A percentile compares a stretch with the other conserved stretches of the same genome.
Conservation (phyloP, 1,140 invertebrate species). For the Drosophila ohnishii region DNA sequence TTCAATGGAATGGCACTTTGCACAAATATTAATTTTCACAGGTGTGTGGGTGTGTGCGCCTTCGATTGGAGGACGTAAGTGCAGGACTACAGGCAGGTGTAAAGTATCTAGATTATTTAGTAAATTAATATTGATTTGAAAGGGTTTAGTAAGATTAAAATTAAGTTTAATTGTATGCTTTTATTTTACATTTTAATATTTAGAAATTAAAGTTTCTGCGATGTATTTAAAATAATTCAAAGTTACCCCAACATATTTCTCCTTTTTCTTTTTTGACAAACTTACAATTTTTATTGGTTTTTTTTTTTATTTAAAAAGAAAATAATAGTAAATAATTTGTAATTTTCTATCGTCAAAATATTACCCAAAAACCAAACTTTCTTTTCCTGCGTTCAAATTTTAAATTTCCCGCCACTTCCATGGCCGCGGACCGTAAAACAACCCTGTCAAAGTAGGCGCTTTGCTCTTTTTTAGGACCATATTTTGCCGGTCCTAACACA, state of each 20-base stretch:
- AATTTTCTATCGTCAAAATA: no score
- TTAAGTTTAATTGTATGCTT: no score
- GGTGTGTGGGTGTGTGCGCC: neutral
- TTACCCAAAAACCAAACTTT: accelerated
- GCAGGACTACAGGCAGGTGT: neutral
- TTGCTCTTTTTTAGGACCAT: neutral
- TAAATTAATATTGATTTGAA: neutral
- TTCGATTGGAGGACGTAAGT: slow-evolving; percentile 2
- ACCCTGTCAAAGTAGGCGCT: slow-evolving; percentile 3
- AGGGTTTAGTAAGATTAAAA: neutral
- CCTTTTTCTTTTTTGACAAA: no score
- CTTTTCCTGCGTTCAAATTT: neutral
- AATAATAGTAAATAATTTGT: no score
- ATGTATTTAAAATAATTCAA: neutral
- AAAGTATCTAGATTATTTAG: neutral
- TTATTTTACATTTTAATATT: no score
- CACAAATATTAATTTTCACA: slow-evolving; percentile 14
- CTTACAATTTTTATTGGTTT: no score
- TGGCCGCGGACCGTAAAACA: neutral
- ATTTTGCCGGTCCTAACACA: neutral
- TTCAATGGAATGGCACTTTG: slow-evolving; percentile 24
- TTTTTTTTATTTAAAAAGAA: no score
- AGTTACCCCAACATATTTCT: no score
- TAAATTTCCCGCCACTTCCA: neutral
- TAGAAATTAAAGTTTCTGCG: neutral